Evolutionary conservation across 2,113 vertebrate genomes (phyloP).

Genomic region (Malurus melanocephalus): DNA sequence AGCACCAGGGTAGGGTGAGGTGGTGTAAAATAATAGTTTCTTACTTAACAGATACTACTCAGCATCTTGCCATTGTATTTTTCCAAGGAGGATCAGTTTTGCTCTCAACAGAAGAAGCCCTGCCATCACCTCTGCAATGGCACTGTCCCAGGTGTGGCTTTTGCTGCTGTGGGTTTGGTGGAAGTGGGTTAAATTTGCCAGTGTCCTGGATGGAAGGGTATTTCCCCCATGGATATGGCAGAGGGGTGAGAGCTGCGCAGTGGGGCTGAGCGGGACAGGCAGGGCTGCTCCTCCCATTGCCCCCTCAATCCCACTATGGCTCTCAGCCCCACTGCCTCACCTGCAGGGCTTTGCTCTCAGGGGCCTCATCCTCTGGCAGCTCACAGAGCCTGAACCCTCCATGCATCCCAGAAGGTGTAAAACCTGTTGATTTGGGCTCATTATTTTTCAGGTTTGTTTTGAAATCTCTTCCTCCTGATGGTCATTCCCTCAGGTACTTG

Average conservation of each 20-base stretch:
- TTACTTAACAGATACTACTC: neutral
- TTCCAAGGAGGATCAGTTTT: neutral
- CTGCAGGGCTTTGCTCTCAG: neutral
- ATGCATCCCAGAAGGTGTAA: neutral
- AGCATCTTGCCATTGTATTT: neutral
- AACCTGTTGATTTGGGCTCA: neutral
- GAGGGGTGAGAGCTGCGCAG: neutral
- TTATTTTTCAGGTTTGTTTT: neutral
- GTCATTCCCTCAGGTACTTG: neutral
- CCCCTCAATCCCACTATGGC: fast-evolving
- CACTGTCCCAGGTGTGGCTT: neutral
- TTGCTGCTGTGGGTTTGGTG: neutral
- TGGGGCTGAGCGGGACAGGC: fast-evolving
- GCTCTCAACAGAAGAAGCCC: neutral
- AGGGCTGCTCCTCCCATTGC: neutral
- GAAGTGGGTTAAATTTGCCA: neutral
- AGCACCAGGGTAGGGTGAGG: neutral
- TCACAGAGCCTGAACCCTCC: neutral
- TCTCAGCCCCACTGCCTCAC: fast-evolving
- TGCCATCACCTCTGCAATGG: neutral
- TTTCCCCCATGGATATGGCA: fast-evolving
- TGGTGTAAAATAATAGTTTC: neutral
- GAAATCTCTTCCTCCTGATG: neutral
- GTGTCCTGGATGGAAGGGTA: neutral
- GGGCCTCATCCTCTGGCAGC: neutral